A percentile compares a stretch with the other conserved stretches of the same genome.
phyloP scores from a whole-genome alignment of 2,113 vertebrate genomes.

The Sprattus sprattus region DNA sequence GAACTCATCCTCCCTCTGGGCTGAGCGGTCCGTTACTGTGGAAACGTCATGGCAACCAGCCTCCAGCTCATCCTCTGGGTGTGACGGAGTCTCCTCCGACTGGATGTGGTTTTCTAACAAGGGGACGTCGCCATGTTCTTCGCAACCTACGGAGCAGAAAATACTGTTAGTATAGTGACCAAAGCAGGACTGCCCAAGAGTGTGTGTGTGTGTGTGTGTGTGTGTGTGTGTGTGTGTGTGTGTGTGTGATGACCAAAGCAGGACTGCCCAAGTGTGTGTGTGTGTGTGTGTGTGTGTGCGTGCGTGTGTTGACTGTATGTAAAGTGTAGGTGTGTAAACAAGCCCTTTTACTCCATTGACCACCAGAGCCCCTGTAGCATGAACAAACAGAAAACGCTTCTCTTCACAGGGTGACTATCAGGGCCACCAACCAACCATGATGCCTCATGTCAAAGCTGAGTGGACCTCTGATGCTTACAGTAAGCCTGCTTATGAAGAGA shows the following conservation, averaged over 20 bases:
- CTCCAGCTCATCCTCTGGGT: not conserved
- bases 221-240: no score
- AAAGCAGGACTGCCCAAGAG: no score
- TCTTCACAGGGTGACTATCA: not conserved
- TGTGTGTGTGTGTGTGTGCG: no score
- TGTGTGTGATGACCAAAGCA: no score
- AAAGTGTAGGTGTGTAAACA: no score
- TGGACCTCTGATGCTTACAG: not conserved
- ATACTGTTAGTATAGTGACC: no score
- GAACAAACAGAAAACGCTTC: no score
- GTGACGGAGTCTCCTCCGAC: not conserved
- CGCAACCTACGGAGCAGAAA: not conserved
- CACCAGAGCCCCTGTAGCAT: no score
- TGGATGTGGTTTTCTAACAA: not conserved
- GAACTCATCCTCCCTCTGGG: not conserved
- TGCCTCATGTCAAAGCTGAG: not conserved
- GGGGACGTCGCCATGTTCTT: not conserved
- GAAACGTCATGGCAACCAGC: not conserved
- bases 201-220: no score
- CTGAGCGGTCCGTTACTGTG: not conserved
- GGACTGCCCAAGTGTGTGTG: no score
- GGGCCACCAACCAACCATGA: not conserved
- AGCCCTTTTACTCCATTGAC: no score
- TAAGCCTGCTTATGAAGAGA: not conserved
- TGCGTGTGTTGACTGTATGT: no score